Evolutionary conservation across 2,888 invertebrate genomes (phyloP).

Genomic region (Venusia cambrica): DNA sequence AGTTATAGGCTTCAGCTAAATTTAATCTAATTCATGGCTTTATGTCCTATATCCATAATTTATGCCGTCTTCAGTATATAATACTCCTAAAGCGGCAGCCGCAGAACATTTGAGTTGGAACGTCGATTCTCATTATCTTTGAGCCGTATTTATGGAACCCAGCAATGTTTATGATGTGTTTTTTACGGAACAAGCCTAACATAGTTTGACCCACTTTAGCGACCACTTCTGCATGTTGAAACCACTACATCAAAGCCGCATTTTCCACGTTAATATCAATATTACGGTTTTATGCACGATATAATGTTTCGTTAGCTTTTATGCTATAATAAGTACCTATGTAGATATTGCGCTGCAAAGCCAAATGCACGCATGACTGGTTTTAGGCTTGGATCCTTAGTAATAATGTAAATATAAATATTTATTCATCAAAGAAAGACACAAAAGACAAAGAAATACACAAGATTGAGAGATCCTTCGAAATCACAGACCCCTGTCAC

Average conservation of each 20-base stretch:
- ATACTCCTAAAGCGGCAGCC: no score
- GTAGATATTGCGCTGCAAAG: no score
- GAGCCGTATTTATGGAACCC: conserved; percentile 5
- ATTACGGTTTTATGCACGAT: neutral
- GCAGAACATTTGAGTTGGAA: conserved; percentile 1
- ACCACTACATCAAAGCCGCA: conserved; percentile 1
- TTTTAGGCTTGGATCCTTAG: no score
- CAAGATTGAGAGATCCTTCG: conserved; percentile 30
- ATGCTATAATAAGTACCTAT: no score
- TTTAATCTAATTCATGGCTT: no score
- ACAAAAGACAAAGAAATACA: no score
- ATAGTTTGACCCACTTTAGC: conserved; percentile 5
- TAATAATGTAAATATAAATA: no score
- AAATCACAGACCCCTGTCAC: conserved; percentile 49
- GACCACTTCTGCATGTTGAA: neutral
- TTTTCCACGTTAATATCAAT: conserved; percentile 1
- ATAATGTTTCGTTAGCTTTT: neutral
- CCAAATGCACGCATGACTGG: no score
- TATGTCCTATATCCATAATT: no score
- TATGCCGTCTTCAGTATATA: no score
- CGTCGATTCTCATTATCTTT: conserved; percentile 3
- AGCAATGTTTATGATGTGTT: conserved; percentile 1
- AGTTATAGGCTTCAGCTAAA: no score
- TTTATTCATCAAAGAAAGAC: no score
- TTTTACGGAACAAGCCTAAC: conserved; percentile 1